Percentiles rank a stretch among this genome's conserved stretches.
phyloP scores from a whole-genome alignment of 1,140 invertebrate genomes.

The Littorina saxatilis region DNA sequence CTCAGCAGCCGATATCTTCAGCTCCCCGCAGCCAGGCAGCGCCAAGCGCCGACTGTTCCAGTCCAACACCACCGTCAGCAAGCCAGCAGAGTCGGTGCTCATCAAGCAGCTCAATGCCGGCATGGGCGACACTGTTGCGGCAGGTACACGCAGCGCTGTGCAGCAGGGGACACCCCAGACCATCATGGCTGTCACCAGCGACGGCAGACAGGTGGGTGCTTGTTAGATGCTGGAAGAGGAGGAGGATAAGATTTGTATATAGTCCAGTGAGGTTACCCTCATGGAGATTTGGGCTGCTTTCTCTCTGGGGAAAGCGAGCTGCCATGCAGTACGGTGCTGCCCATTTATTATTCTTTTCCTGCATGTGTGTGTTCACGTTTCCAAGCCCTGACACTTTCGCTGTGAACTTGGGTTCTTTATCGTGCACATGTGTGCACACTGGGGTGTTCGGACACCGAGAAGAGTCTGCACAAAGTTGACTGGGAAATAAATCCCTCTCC shows the following conservation, averaged over 20 bases:
- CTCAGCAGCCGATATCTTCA: conserved; percentile 72
- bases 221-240: background rate
- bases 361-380: background rate
- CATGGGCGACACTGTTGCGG: conserved; percentile 32
- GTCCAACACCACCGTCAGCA: background rate
- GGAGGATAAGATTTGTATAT: background rate
- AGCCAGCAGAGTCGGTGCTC: conserved; percentile 30
- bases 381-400: no score
- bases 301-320: no score
- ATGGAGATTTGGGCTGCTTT: no score
- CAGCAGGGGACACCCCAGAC: conserved; percentile 23
- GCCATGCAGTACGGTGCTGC: no score
- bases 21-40: conserved; percentile 73
- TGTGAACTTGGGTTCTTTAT: no score
- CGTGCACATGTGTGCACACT: no score
- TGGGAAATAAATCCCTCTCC: no score
- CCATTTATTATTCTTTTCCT: no score
- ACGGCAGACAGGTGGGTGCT: conserved; percentile 64
- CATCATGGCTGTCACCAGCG: conserved; percentile 64
- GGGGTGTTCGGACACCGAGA: no score
- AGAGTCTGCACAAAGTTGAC: no score
- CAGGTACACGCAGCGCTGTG: conserved; percentile 24
- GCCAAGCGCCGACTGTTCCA: conserved; percentile 74
- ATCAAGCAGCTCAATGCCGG: conserved; percentile 32
- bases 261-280: no score